Conservation (phyloP, 1,140 invertebrate species). For the Atta cephalotes region DNA sequence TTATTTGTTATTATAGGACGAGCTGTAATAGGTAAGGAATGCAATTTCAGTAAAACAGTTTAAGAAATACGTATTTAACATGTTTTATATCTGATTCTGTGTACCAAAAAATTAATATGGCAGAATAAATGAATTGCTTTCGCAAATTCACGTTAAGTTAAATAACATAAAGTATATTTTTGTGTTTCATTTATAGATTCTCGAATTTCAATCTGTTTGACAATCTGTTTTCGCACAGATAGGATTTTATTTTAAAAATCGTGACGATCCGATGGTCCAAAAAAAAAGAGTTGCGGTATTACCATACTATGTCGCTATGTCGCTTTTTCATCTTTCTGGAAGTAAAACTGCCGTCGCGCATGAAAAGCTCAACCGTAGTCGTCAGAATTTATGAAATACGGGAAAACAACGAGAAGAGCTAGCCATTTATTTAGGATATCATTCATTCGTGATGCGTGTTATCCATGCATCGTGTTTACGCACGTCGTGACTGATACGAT, state of each 20-base stretch:
- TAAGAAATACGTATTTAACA: neutral
- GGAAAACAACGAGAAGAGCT: constrained; percentile 1
- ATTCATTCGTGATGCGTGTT: constrained; percentile 38
- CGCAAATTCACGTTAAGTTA: neutral
- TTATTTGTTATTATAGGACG: neutral
- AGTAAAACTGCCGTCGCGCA: constrained; percentile 3
- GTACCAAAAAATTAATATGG: neutral
- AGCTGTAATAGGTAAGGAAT: neutral
- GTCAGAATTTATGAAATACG: constrained; percentile 17
- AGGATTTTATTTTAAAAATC: constrained; percentile 6
- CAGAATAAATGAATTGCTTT: neutral
- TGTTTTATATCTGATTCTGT: neutral
- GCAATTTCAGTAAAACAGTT: neutral
- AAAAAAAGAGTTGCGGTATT: neutral
- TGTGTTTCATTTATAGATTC: neutral
- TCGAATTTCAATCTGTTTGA: neutral
- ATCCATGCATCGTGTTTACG: constrained; percentile 31
- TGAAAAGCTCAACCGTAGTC: constrained; percentile 19
- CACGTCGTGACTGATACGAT: constrained; percentile 17
- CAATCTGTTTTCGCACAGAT: neutral
- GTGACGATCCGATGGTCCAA: neutral
- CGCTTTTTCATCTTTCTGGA: constrained; percentile 15
- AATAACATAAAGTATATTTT: neutral
- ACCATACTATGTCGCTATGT: neutral
- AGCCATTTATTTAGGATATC: constrained; percentile 42